Evolutionary conservation across 2,797 vertebrate species (phyloP), one percentile per base, ranked within the genome.

Genomic region (Darevskia mixta): DNA sequence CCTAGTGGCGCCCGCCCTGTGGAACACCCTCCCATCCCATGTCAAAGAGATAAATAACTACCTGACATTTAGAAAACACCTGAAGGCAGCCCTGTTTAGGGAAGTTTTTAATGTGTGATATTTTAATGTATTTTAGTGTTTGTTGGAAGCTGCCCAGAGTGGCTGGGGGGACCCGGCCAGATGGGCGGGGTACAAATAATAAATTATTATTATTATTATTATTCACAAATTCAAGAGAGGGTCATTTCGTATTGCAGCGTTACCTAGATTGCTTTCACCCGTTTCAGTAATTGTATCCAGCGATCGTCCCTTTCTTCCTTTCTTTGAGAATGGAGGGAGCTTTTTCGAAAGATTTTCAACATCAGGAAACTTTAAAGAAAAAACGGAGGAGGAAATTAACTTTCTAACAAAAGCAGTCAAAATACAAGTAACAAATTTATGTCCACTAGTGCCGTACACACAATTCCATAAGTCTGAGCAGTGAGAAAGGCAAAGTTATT

Each of bases 261-360:
- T 94, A 88, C 90, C 93, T 93, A 75, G 8, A n/a, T 23, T 23
- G 1, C 73, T n/a, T 15, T 8, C 35, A 64, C 13, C 2, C 32
- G 17, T 2, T 15, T 87, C 82, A 88, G 9, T 5, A 4, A 11
- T 11, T 0, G 0, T 10, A 32, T 79, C 75, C 9, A 75, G 32
- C 86, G 69, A 23, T 0, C 7, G 55, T 66, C 78, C 78, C 0
- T 9, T 78, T 29, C 69, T 88, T 82, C 38, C 71, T 90, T 92
- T 94, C 88, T 89, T 96, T 61, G 90, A 72, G 88, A 95, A 75
- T 25, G 96, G 93, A 86, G 97, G 97, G 25, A 97, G 93, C 82
- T 95, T 87, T 93, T 89, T 95, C 45, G 95, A 97, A 11, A 97
- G 91, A 13, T 75, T 87, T 89, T 95, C 95, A 94, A 96, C 91